These are phyloP conservation scores for Danio jaintianensis DNA, from an alignment of 2,797 vertebrate species.

Conservation along the genomic window DNA sequence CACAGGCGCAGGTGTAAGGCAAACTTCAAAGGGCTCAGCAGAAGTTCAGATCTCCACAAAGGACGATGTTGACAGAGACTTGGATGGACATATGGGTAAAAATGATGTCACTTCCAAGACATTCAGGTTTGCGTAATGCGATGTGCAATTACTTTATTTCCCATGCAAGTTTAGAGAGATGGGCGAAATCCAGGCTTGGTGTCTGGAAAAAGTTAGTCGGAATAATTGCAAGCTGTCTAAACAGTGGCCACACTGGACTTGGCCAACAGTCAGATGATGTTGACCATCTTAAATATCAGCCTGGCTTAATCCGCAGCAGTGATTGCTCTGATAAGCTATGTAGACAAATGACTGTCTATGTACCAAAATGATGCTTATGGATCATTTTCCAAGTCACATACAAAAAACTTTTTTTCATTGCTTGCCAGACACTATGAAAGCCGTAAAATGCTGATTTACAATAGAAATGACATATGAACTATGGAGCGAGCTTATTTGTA, in stretches of 20 bases:
- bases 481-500: constrained; percentile 41
- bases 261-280: constrained; percentile 58
- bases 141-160: constrained; percentile 63
- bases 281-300: constrained; percentile 53
- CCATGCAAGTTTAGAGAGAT: constrained; percentile 66
- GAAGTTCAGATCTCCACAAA: constrained; percentile 34
- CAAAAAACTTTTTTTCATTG: not conserved
- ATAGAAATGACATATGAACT: not conserved
- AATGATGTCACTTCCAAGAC: constrained; percentile 71
- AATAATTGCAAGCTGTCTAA: constrained; percentile 78
- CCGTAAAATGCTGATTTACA: not conserved
- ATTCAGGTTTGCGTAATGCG: constrained; percentile 55
- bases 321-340: constrained; percentile 34
- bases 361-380: not conserved
- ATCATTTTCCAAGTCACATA: not conserved
- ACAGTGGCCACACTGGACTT: constrained; percentile 62
- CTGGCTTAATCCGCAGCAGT: constrained; percentile 40
- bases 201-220: constrained; percentile 75
- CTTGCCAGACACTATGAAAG: not conserved
- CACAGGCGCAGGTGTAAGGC: constrained; percentile 38
- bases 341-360: constrained; percentile 18
- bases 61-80: constrained; percentile 62
- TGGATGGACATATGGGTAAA: constrained; percentile 60
- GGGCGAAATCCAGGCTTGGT: constrained; percentile 65
- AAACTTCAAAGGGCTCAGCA: constrained; percentile 66